phyloP scores from a whole-genome alignment of 2,113 vertebrate species.

The Psammodynastes pulverulentus region DNA sequence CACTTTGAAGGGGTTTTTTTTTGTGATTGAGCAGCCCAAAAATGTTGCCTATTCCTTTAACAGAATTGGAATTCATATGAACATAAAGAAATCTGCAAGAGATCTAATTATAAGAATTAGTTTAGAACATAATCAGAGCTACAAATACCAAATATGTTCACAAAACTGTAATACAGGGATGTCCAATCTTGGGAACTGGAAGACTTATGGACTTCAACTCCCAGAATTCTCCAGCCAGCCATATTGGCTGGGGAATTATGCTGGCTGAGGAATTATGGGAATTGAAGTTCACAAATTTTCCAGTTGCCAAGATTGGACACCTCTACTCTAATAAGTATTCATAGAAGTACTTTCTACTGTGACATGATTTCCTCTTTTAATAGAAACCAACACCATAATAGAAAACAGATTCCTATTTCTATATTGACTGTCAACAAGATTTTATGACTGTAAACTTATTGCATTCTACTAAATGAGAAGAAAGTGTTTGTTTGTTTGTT shows the following conservation, averaged over 20 bases:
- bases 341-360: background rate
- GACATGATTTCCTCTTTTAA: background rate
- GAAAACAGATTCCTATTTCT: background rate
- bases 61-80: background rate
- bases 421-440: background rate
- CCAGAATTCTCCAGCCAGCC: background rate
- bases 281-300: background rate
- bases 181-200: background rate
- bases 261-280: background rate
- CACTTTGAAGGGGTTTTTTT: background rate
- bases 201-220: background rate
- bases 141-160: background rate
- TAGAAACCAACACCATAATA: background rate
- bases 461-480: background rate
- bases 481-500: no score
- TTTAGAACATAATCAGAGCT: background rate
- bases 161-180: background rate
- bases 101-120: background rate
- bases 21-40: background rate
- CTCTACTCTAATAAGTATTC: background rate
- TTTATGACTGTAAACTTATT: background rate
- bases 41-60: background rate
- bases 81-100: background rate
- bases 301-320: background rate
- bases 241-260: no score